Conservation (phyloP, 2,888 invertebrate genomes). For the Cheilosia variabilis region DNA sequence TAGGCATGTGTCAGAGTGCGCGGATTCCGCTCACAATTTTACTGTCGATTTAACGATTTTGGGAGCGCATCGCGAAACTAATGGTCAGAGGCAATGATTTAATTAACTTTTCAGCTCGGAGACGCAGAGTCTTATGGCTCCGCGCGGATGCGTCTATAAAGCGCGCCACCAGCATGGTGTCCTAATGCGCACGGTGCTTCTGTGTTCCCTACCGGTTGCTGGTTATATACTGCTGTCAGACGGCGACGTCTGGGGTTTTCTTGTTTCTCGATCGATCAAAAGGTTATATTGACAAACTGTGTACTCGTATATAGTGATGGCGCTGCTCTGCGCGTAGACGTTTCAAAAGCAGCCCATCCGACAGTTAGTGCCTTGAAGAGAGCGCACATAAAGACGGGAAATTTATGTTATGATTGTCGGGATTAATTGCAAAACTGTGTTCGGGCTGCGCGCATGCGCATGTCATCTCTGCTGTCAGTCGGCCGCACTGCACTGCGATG, state of each 20-base stretch:
- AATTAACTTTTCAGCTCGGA: constrained; percentile 51
- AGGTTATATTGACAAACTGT: constrained; percentile 56
- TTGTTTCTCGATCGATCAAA: constrained; percentile 47
- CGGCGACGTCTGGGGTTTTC: constrained; percentile 16
- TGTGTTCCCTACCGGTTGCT: constrained; percentile 68
- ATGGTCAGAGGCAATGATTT: constrained; percentile 75
- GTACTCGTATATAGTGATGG: neutral
- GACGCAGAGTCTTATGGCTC: constrained; percentile 29
- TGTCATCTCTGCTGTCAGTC: constrained; percentile 63
- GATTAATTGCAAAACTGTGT: constrained; percentile 76
- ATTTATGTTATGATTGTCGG: constrained; percentile 73
- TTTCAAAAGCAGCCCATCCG: neutral
- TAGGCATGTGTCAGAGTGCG: constrained; percentile 10
- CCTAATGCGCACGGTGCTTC: constrained; percentile 58
- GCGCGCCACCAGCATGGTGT: constrained; percentile 47
- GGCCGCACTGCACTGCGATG: constrained; percentile 17
- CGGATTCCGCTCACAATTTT: constrained; percentile 58
- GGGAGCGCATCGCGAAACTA: constrained; percentile 76
- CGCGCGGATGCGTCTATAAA: constrained; percentile 2
- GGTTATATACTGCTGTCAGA: constrained; percentile 20
- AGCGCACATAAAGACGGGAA: constrained; percentile 67
- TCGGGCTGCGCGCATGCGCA: constrained; percentile 64
- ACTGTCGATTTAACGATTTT: constrained; percentile 73
- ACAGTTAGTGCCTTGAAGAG: constrained; percentile 62
- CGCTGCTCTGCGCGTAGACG: constrained; percentile 43